These are phyloP conservation scores for Chaunax sp. DNA, from an alignment of 2,797 vertebrate species.

Conservation along the genomic window DNA sequence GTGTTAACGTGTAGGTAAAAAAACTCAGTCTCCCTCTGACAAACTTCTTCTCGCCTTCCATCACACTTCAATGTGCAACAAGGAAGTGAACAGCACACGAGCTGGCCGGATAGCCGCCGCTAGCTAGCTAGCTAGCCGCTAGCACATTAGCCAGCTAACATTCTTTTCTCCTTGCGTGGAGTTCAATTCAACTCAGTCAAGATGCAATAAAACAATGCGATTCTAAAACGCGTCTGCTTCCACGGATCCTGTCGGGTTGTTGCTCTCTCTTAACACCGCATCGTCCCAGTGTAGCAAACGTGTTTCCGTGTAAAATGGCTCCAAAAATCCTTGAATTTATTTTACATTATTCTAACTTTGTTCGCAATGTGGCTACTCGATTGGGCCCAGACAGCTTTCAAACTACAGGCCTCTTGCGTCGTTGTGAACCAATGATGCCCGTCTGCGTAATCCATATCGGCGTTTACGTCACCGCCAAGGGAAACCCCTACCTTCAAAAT, in stretches of 20 bases:
- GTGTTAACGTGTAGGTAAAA: slow-evolving; percentile 32
- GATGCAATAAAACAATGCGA: slow-evolving; percentile 62
- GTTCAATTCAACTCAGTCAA: slow-evolving; percentile 69
- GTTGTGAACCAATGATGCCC: slow-evolving; percentile 67
- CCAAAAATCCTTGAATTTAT: slow-evolving; percentile 19
- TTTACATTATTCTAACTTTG: slow-evolving; percentile 66
- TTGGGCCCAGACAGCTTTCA: slow-evolving; percentile 72
- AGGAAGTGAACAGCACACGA: slow-evolving; percentile 82
- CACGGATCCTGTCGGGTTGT: neutral
- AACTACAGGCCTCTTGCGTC: slow-evolving; percentile 77
- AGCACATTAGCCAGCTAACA: slow-evolving; percentile 61
- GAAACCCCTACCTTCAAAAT: slow-evolving; percentile 66
- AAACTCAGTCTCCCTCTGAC: slow-evolving; percentile 38
- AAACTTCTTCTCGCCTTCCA: slow-evolving; percentile 80
- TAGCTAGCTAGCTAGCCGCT: slow-evolving; percentile 49
- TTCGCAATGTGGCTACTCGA: slow-evolving; percentile 63
- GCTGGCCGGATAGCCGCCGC: slow-evolving; percentile 48
- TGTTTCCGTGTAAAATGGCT: slow-evolving; percentile 5
- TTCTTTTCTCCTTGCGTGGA: slow-evolving; percentile 71
- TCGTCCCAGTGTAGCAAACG: neutral
- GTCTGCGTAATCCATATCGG: slow-evolving; percentile 54
- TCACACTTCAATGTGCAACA: slow-evolving; percentile 76
- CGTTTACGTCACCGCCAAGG: slow-evolving; percentile 68
- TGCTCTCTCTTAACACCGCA: neutral
- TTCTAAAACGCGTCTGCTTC: slow-evolving; percentile 34